Conservation (phyloP, 1,140 invertebrate species). For the Gonatopus flavifemur region DNA sequence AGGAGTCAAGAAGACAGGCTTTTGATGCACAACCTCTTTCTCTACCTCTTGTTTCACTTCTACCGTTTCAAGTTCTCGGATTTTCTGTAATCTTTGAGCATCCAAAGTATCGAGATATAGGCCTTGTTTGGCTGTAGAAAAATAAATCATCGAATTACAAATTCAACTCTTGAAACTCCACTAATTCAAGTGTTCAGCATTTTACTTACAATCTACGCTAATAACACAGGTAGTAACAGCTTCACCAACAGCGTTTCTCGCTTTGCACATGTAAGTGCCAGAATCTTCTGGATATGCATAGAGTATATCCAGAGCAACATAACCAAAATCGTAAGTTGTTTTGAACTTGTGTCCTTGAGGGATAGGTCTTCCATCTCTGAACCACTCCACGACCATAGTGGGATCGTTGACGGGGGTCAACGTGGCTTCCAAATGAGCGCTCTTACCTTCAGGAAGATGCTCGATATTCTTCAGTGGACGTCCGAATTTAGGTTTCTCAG, state of each 20-base stretch:
- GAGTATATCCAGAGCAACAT: constrained; percentile 92
- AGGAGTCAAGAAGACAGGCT: constrained; percentile 84
- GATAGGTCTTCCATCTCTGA: constrained; percentile 86
- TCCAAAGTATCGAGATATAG: constrained; percentile 87
- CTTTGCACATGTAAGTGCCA: constrained; percentile 93
- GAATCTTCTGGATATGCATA: constrained; percentile 95
- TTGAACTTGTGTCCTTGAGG: constrained; percentile 88
- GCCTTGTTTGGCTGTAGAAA: constrained; percentile 72
- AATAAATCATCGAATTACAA: constrained; percentile 14
- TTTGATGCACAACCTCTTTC: constrained; percentile 75
- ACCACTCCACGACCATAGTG: constrained; percentile 95
- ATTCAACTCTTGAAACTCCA: neutral
- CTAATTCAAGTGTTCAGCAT: too few relatives aligned
- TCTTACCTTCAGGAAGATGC: constrained; percentile 82
- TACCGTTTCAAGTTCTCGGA: constrained; percentile 83
- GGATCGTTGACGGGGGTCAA: constrained; percentile 93
- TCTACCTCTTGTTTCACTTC: constrained; percentile 75
- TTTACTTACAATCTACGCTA: constrained; percentile 74
- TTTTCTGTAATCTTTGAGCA: constrained; percentile 84
- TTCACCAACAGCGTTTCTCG: constrained; percentile 88
- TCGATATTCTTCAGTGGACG: constrained; percentile 83
- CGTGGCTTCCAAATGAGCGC: constrained; percentile 93
- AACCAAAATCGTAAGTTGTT: constrained; percentile 94
- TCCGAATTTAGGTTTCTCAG: constrained; percentile 87
- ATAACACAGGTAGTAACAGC: constrained; percentile 88